Base-by-base conservation (phyloP, 2,113 vertebrate genomes). In the Oceanodroma tethys region DNA sequence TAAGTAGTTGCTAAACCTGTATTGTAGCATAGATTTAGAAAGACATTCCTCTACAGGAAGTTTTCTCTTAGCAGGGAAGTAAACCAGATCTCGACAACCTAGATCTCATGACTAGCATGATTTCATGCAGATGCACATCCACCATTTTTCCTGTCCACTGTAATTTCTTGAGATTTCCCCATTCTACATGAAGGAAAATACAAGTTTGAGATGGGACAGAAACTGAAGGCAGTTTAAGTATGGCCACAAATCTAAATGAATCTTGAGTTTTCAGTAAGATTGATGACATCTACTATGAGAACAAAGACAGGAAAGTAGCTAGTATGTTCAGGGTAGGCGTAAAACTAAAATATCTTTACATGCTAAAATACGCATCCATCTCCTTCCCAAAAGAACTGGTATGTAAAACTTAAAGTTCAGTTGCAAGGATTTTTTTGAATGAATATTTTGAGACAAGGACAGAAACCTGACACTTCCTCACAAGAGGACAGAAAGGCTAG, bases 251-350 rank as follows among this genome's bases (percentile, higher is more conserved):
- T 43, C 21, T 81, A 48, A 73, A 72, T 2, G 3, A 32, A 8
- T 29, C 10, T 50, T 67, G 62, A 58, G 16, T 76, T 56, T 86
- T 59, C 84, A 59, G 36, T 50, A 50, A 76, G 25, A 42, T 4
- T 48, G 14, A 45, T 74, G 50, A 65, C 17, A 8, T 40, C 22
- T 38, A 18, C 62, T 36, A 42, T 8, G 6, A 59, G 25, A n/a
- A 50, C 10, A 30, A 50, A 78, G 42, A 23, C 18, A 86, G 36
- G 8, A 43, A 30, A 40, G 16, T n/a, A 67, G 43, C 11, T 50
- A 19, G 36, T 59, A 68, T 0, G 1, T 50, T 27, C 14, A 59
- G 16, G 26, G 30, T 50, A 68, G 25, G 52, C 0, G 1, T 34
- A 40, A 56, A 75, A 34, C 14, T 45, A 18, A 55, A 75, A 68